Evolutionary conservation across 2,888 invertebrate species (phyloP).

Genomic region (Strigamia transsilvanica): DNA sequence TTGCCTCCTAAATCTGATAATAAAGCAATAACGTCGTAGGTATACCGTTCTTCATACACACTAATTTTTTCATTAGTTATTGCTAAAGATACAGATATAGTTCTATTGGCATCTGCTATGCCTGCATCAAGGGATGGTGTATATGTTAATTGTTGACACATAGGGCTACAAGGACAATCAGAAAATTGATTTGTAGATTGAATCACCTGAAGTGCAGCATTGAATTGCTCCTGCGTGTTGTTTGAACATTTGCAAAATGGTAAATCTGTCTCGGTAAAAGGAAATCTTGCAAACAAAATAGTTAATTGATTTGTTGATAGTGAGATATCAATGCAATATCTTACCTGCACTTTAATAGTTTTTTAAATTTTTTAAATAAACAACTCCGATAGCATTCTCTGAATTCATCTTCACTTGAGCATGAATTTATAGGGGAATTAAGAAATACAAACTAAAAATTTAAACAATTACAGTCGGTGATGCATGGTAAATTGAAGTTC

Average conservation of each 20-base stretch:
- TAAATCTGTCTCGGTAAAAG: neutral
- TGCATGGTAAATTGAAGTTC: no score
- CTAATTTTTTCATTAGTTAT: neutral
- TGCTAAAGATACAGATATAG: neutral
- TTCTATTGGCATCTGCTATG: neutral
- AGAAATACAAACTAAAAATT: neutral
- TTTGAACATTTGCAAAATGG: neutral
- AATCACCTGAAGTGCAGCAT: neutral
- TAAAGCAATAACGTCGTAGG: neutral
- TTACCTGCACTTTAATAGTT: neutral
- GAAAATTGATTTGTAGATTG: neutral
- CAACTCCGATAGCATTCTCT: neutral
- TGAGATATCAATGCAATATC: no score
- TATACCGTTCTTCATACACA: neutral
- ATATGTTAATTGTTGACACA: neutral
- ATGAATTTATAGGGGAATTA: neutral
- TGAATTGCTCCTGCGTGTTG: neutral
- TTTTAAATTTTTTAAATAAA: neutral
- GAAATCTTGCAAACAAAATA: neutral
- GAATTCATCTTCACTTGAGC: neutral
- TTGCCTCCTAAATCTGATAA: neutral
- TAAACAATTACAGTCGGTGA: neutral
- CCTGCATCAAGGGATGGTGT: neutral
- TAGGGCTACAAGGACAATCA: no score
- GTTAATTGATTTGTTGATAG: no score